Evolutionary conservation across 2,888 invertebrate species (phyloP).

Genomic region (Melipona beecheii): DNA sequence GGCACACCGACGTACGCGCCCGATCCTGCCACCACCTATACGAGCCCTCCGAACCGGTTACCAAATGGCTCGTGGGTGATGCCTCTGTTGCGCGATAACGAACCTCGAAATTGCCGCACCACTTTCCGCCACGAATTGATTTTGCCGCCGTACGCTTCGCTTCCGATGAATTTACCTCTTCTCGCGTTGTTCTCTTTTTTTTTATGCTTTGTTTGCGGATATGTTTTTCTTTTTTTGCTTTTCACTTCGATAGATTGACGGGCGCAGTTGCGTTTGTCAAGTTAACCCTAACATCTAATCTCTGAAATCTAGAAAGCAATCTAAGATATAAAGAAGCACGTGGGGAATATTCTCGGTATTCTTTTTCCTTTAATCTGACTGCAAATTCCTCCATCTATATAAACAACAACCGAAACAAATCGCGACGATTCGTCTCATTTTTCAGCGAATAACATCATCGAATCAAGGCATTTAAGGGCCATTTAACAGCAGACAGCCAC

Average conservation of each 20-base stretch:
- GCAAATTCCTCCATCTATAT: not conserved
- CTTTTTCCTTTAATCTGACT: not conserved
- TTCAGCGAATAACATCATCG: too few relatives aligned
- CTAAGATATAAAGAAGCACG: not conserved
- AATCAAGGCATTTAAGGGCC: too few relatives aligned
- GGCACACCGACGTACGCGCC: constrained; percentile 19
- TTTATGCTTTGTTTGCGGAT: too few relatives aligned
- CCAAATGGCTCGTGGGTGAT: constrained; percentile 53
- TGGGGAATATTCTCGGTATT: not conserved
- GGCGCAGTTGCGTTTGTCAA: not conserved
- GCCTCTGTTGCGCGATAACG: constrained; percentile 50
- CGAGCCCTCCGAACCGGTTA: constrained; percentile 34
- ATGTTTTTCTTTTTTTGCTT: not conserved
- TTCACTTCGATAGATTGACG: not conserved
- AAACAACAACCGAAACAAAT: too few relatives aligned
- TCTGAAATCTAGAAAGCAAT: not conserved
- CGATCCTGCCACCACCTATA: constrained; percentile 11
- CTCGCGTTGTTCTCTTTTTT: not conserved
- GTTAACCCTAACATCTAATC: too few relatives aligned
- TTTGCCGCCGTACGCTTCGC: not conserved
- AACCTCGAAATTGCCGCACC: constrained; percentile 34
- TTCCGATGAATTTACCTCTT: not conserved
- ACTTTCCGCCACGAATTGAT: constrained; percentile 30
- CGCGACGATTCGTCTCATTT: too few relatives aligned
- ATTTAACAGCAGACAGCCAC: too few relatives aligned